phyloP scores from a whole-genome alignment of 2,113 vertebrate species.

The Clarias magur region DNA sequence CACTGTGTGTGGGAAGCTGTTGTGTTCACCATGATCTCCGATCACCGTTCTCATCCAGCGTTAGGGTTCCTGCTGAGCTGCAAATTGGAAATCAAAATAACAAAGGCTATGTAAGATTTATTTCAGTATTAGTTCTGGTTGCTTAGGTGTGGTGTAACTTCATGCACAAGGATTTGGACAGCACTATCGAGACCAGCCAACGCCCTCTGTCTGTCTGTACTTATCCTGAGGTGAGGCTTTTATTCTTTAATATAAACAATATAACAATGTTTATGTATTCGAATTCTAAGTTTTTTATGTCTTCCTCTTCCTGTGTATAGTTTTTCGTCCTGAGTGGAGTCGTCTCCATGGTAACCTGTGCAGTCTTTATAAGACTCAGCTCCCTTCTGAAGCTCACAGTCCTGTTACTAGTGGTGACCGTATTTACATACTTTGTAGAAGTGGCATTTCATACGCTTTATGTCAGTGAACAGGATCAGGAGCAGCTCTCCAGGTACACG shows the following conservation, averaged over 20 bases:
- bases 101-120: neutral
- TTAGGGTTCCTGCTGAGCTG: neutral
- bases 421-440: slow-evolving; percentile 88
- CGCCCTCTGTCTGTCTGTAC: slow-evolving; percentile 77
- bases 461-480: slow-evolving; percentile 37
- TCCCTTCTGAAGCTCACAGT: slow-evolving; percentile 92
- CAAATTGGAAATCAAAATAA: neutral
- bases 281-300: neutral
- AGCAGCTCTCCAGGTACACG: slow-evolving; percentile 32
- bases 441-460: slow-evolving; percentile 76
- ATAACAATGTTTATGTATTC: neutral
- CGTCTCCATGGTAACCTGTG: slow-evolving; percentile 96
- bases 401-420: slow-evolving; percentile 82
- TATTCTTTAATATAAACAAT: neutral
- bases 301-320: slow-evolving; percentile 60
- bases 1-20: too few species aligned
- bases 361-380: slow-evolving; percentile 91
- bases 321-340: slow-evolving; percentile 91
- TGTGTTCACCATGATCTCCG: too few species aligned
- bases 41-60: too few species aligned
- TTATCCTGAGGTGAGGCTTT: slow-evolving; percentile 85
- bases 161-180: slow-evolving; percentile 75
- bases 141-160: slow-evolving; percentile 87
- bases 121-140: slow-evolving; percentile 2
- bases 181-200: slow-evolving; percentile 61